Evolutionary conservation across 2,113 vertebrate species (phyloP).

Genomic region (Aplodontia rufa): DNA sequence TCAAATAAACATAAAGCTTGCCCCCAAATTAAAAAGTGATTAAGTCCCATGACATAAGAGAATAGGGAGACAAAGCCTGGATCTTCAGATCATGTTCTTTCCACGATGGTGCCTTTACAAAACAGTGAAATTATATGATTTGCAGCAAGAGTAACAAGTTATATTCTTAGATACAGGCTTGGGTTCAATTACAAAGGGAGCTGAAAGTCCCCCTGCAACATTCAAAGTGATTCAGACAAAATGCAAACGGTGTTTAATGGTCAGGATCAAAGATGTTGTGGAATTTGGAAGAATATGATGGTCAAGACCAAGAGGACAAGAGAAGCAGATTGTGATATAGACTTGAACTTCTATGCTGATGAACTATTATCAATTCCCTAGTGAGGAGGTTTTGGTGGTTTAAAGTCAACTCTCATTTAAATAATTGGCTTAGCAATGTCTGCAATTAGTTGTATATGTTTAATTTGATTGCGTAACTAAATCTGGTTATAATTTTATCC

Average conservation of each 20-base stretch:
- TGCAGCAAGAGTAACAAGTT: not conserved
- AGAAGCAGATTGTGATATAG: not conserved
- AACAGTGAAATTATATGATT: not conserved
- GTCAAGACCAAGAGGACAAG: conserved; percentile 5
- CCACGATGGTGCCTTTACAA: not conserved
- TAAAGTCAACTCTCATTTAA: conserved; percentile 65
- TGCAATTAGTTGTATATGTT: conserved; percentile 71
- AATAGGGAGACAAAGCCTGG: not conserved
- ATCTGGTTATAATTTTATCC: conserved; percentile 76
- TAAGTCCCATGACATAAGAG: not conserved
- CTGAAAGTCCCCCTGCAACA: not conserved
- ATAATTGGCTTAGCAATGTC: conserved; percentile 65
- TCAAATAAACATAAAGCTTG: not conserved
- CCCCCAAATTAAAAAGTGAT: not conserved
- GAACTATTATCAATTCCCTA: conserved; percentile 60
- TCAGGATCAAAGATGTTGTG: conserved; percentile 9
- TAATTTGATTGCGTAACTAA: conserved; percentile 73
- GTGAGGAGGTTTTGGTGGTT: conserved; percentile 40
- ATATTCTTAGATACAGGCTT: not conserved
- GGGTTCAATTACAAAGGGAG: conserved; percentile 11
- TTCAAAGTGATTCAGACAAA: not conserved
- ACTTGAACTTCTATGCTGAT: conserved; percentile 29
- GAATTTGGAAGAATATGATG: conserved; percentile 26
- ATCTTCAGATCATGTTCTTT: not conserved
- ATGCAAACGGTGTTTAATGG: not conserved